A percentile compares a stretch with the other conserved stretches of the same genome.
Evolutionary conservation across 1,140 invertebrate species (phyloP).

Genomic region (Tetragnatha versicolor): DNA sequence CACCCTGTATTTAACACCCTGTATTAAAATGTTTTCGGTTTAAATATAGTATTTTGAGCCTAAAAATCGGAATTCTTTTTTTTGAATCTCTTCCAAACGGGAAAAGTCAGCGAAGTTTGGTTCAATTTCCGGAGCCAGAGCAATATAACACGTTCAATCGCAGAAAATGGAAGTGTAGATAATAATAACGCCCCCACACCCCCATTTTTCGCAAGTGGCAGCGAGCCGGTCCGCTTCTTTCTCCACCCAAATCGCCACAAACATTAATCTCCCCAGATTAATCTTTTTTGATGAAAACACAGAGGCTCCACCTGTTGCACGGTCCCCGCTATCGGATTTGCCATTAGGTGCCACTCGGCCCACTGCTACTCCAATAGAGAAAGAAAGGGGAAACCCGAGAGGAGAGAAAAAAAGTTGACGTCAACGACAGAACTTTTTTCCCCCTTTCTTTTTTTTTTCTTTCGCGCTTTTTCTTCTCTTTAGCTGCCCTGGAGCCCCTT

Average conservation of each 20-base stretch:
- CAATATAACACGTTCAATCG: no score
- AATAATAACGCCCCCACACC: no score
- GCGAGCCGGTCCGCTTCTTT: no score
- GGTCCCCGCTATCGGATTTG: conserved; percentile 50
- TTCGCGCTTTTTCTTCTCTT: conserved; percentile 8
- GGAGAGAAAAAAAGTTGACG: conserved; percentile 23
- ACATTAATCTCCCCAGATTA: conserved; percentile 56
- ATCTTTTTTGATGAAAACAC: conserved; percentile 56
- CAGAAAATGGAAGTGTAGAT: no score
- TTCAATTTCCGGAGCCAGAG: no score
- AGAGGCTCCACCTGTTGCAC: conserved; percentile 45
- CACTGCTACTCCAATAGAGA: conserved; percentile 14
- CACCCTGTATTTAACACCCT: no score
- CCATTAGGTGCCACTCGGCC: conserved; percentile 48
- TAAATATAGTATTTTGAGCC: no score
- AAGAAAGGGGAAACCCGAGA: not conserved
- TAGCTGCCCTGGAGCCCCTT: not conserved
- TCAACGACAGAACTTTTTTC: conserved; percentile 23
- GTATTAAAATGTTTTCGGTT: no score
- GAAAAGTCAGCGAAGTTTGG: no score
- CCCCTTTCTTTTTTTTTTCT: conserved; percentile 14
- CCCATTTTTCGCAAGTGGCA: no score
- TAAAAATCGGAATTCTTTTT: no score
- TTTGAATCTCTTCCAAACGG: no score
- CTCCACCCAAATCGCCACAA: conserved; percentile 50